These are phyloP conservation scores for Drosophila setosimentum DNA, from an alignment of 2,888 invertebrate genomes.

Conservation along the genomic window DNA sequence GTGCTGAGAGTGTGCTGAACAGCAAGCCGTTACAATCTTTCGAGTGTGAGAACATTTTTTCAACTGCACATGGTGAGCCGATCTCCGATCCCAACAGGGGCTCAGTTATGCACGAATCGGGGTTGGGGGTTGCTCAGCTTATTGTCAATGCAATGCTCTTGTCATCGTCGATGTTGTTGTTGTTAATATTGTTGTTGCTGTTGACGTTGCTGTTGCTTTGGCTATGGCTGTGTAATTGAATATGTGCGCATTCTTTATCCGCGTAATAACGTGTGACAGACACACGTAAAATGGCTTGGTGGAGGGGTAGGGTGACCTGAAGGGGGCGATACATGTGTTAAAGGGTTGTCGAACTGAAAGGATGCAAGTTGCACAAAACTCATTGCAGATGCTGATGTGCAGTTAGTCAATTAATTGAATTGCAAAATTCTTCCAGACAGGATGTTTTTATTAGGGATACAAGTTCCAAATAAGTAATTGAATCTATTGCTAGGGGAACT, in stretches of 20 bases:
- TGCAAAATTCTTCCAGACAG: conserved; percentile 9
- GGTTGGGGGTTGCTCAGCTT: conserved; percentile 73
- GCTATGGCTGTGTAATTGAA: conserved; percentile 70
- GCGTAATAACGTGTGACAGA: conserved; percentile 67
- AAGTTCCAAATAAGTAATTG: neutral
- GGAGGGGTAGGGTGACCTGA: neutral
- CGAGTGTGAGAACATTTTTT: conserved; percentile 85
- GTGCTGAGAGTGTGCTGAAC: conserved; percentile 77
- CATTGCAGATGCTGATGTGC: conserved; percentile 8
- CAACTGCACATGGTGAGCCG: conserved; percentile 82
- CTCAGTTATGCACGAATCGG: conserved; percentile 65
- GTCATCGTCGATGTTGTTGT: conserved; percentile 35
- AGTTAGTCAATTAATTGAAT: conserved; percentile 6
- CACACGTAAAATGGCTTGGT: conserved; percentile 53
- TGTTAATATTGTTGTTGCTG: conserved; percentile 22
- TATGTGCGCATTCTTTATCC: conserved; percentile 71
- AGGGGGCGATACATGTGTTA: conserved; percentile 40
- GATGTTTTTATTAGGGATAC: conserved; percentile 8
- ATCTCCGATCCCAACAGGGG: conserved; percentile 58
- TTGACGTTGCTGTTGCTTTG: conserved; percentile 16
- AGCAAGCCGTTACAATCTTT: conserved; percentile 77
- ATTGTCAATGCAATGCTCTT: conserved; percentile 68
- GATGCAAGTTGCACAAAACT: conserved; percentile 22
- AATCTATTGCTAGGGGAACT: neutral
- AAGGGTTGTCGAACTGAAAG: conserved; percentile 11